Conservation (phyloP, 2,888 invertebrate genomes). For the Spisula subtruncata region DNA sequence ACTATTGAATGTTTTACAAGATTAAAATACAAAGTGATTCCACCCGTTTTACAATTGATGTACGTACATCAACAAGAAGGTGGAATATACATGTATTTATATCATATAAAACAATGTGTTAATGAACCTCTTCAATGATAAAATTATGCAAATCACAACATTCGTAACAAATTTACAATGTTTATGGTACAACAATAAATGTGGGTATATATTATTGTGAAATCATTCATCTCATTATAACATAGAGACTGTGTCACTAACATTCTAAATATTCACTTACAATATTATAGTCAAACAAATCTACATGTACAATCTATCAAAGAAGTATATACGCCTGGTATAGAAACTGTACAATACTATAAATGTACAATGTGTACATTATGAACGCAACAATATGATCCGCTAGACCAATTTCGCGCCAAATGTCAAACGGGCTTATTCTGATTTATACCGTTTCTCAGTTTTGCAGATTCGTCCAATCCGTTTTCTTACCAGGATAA, state of each 20-base stretch:
- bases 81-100: not conserved
- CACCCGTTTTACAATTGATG: not conserved
- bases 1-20: slow-evolving; percentile 24
- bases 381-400: too few species aligned
- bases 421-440: too few species aligned
- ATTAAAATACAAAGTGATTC: not conserved
- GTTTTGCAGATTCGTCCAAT: too few species aligned
- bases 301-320: not conserved
- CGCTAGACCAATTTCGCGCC: too few species aligned
- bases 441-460: too few species aligned
- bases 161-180: slow-evolving; percentile 26
- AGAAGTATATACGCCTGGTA: too few species aligned
- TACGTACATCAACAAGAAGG: not conserved
- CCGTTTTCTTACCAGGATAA: too few species aligned
- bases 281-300: slow-evolving; percentile 6
- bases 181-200: slow-evolving; percentile 19
- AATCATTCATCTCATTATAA: not conserved
- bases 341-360: too few species aligned
- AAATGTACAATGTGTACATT: too few species aligned
- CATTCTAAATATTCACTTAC: slow-evolving; percentile 7
- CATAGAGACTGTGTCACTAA: not conserved
- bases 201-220: slow-evolving; percentile 6
- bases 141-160: slow-evolving; percentile 28
- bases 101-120: slow-evolving; percentile 15
- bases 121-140: not conserved